Evolutionary conservation across 2,888 invertebrate genomes (phyloP).

Genomic region (Oscheius onirici): DNA sequence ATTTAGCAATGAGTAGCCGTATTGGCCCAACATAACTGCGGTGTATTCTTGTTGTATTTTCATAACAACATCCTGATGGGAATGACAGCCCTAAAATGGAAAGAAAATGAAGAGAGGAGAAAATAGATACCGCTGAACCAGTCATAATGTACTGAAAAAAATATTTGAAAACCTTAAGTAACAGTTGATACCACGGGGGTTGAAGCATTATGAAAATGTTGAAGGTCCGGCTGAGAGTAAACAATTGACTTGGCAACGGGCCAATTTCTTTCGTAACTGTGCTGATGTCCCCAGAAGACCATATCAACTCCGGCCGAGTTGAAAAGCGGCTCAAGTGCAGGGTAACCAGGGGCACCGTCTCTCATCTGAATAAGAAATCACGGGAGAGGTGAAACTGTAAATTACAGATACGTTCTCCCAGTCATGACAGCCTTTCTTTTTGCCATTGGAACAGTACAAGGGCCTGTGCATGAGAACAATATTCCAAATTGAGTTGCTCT

Average conservation of each 20-base stretch:
- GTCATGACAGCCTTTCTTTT: constrained; percentile 34
- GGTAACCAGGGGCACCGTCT: constrained; percentile 57
- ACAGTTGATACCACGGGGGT: too few species aligned
- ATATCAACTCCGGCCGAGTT: constrained; percentile 88
- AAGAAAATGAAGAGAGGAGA: not conserved
- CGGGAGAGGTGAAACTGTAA: not conserved
- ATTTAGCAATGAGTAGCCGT: constrained; percentile 41
- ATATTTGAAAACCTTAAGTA: too few species aligned
- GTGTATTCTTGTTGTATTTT: constrained; percentile 39
- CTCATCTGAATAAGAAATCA: constrained; percentile 29
- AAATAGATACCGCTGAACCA: constrained; percentile 42
- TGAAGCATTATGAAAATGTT: constrained; percentile 41
- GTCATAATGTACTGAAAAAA: constrained; percentile 46
- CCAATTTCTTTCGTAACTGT: constrained; percentile 93
- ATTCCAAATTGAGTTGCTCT: constrained; percentile 80
- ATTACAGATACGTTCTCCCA: constrained; percentile 28
- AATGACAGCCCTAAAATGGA: constrained; percentile 25
- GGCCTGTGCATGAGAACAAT: constrained; percentile 87
- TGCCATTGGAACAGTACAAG: constrained; percentile 86
- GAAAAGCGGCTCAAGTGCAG: constrained; percentile 83
- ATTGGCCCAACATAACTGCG: constrained; percentile 38
- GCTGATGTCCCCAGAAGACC: constrained; percentile 94
- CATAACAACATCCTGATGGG: constrained; percentile 8
- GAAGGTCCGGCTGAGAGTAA: constrained; percentile 23
- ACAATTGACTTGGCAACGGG: constrained; percentile 84